Evolutionary conservation across 2,888 invertebrate species (phyloP).

Genomic region (Dasysyrphus tricinctus): DNA sequence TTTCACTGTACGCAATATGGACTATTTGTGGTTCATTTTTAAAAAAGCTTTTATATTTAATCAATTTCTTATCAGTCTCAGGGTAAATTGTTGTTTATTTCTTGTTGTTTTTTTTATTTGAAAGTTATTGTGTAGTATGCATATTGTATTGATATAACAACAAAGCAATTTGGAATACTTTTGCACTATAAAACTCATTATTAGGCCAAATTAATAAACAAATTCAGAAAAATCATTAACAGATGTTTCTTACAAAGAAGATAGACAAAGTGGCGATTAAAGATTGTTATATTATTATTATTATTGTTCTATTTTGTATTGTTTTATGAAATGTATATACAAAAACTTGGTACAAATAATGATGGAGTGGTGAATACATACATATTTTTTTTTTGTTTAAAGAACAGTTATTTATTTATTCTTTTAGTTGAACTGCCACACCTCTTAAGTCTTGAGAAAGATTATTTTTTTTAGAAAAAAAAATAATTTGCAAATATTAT

Average conservation of each 20-base stretch:
- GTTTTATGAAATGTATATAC: not conserved
- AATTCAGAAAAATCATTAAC: not conserved
- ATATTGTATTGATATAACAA: slow-evolving; percentile 10
- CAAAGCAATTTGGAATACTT: slow-evolving; percentile 17
- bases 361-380: too few relatives aligned
- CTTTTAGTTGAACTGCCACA: too few relatives aligned
- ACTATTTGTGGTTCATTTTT: slow-evolving; percentile 51
- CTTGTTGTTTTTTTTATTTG: slow-evolving; percentile 13
- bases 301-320: not conserved
- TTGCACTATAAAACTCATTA: not conserved
- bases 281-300: not conserved
- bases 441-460: too few relatives aligned
- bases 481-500: not conserved
- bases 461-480: too few relatives aligned
- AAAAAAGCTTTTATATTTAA: slow-evolving; percentile 57
- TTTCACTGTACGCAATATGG: slow-evolving; percentile 10
- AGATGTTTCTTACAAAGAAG: not conserved
- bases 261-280: slow-evolving; percentile 4
- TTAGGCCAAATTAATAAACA: not conserved
- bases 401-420: not conserved
- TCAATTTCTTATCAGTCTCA: slow-evolving; percentile 61
- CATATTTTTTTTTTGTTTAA: too few relatives aligned
- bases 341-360: not conserved
- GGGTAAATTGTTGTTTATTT: slow-evolving; percentile 50
- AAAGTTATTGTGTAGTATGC: slow-evolving; percentile 1